Base-by-base conservation (phyloP, 30 jellyfish, hydroid and myxozoan genomes). In the Aurelia aurita region DNA sequence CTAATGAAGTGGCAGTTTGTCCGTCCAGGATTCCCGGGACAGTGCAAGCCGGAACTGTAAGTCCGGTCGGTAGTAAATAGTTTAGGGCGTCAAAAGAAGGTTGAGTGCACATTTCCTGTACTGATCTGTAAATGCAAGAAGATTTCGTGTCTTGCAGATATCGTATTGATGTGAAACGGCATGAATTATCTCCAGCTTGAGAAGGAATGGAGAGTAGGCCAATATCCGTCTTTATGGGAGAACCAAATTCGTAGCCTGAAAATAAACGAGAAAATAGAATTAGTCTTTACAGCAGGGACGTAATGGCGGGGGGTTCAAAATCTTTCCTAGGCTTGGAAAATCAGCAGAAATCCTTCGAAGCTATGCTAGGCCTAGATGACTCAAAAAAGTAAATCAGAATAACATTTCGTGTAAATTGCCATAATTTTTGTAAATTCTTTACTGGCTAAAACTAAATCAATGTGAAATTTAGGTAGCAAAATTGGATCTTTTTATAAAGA, bases 201-300 rank as follows among this genome's bases (percentile, higher is more conserved):
- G 73, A 51, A 0, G 96, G 96, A 43, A 88, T 5, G 22, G 91
- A 53, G 20, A 88, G 80, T 39, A 31, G 34, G 10, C 96, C 96
- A 23, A 71, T 25, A 45, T 71, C 47, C 1, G 96, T 88, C 46
- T 35, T 34, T 28, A 88, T 44, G 21, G 91, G 85, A 7, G 72
- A 60, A 10, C 91, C 92, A 43, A 15, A 78, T 6, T 58, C 64
- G 70, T 88, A 88, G 14, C 91, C 96, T 88, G 46, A 23, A 29
- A 79, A 15, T 0, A 29, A 31, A 45, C 1, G 6, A 13, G 3
- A 12, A 47, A 0, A 43, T 23, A 34, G 7, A 34, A 3, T 34
- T 34, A 10, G 46, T 10, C 7, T 34, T 34, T 34, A 34, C 46
- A 0, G 46, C 46, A 34, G 46, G 46, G 7, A 34, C 4, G 46